Conservation (phyloP, 1,140 invertebrate genomes). For the Ceratoteleas bidentatus region DNA sequence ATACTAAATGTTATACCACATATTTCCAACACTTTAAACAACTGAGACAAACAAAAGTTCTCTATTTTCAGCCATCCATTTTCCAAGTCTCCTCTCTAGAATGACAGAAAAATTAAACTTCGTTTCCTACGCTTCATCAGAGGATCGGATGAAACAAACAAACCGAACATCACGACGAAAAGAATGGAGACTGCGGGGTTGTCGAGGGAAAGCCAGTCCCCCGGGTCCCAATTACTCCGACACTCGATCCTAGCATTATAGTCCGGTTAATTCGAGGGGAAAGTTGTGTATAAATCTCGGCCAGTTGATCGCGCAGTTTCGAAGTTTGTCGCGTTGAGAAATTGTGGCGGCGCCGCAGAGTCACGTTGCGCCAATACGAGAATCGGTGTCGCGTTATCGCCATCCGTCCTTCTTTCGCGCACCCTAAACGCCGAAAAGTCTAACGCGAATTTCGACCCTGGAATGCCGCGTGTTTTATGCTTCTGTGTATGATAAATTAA, state of each 20-base stretch:
- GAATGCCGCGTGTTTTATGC: conserved; percentile 15
- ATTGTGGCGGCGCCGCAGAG: conserved; percentile 42
- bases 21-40: no score
- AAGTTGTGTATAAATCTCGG: conserved; percentile 77
- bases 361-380: conserved; percentile 55
- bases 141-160: neutral
- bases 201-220: conserved; percentile 74
- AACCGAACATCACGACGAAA: conserved; percentile 21
- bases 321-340: conserved; percentile 73
- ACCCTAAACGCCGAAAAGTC: conserved; percentile 45
- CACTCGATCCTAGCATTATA: conserved; percentile 78
- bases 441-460: conserved; percentile 3
- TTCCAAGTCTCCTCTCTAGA: no score
- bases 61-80: no score
- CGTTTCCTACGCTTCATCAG: no score
- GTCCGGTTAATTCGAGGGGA: conserved; percentile 77
- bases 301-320: conserved; percentile 75
- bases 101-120: no score
- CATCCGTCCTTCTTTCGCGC: conserved; percentile 6
- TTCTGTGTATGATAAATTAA: conserved; percentile 27
- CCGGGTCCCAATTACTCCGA: conserved; percentile 79
- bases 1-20: no score
- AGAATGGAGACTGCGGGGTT: conserved; percentile 19
- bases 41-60: no score
- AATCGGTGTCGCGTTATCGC: conserved; percentile 54